phyloP scores from a whole-genome alignment of 2,888 invertebrate genomes.

The Ariolimax columbianus region DNA sequence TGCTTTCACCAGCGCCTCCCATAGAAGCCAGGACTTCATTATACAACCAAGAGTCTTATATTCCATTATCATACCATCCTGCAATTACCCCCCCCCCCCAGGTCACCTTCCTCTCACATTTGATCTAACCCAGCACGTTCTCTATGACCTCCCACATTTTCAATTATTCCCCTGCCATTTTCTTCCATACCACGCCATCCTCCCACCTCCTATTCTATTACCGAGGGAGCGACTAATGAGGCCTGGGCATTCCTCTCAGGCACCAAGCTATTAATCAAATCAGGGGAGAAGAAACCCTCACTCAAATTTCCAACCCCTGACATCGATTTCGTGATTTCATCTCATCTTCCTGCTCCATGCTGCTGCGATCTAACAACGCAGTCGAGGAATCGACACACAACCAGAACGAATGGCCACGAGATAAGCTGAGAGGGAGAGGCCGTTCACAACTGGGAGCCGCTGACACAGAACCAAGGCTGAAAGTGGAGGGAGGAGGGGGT shows the following conservation, averaged over 20 bases:
- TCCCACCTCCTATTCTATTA: conserved; percentile 33
- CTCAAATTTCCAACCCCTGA: conserved; percentile 47
- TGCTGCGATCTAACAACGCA: conserved; percentile 39
- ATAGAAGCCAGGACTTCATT: conserved; percentile 28
- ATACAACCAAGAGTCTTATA: neutral
- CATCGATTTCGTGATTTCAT: conserved; percentile 50
- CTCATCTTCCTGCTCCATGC: conserved; percentile 29
- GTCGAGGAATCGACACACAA: conserved; percentile 28
- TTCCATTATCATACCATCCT: neutral
- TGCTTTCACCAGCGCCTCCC: too few species aligned
- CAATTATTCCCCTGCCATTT: neutral
- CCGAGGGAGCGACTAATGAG: conserved; percentile 46
- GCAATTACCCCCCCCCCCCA: too few species aligned
- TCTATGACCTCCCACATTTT: neutral
- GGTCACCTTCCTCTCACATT: neutral
- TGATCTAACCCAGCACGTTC: neutral
- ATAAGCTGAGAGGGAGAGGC: neutral
- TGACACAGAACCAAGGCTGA: neutral
- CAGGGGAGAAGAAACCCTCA: conserved; percentile 41
- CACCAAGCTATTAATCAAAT: conserved; percentile 50
- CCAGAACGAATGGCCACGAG: neutral
- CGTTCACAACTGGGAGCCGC: neutral
- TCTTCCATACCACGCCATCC: neutral
- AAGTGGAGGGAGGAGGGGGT: conserved; percentile 2
- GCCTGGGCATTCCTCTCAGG: conserved; percentile 46